Percentiles rank a stretch among this genome's conserved stretches.
phyloP scores from a whole-genome alignment of 2,113 vertebrate species.

The Dolichotis patagonum region DNA sequence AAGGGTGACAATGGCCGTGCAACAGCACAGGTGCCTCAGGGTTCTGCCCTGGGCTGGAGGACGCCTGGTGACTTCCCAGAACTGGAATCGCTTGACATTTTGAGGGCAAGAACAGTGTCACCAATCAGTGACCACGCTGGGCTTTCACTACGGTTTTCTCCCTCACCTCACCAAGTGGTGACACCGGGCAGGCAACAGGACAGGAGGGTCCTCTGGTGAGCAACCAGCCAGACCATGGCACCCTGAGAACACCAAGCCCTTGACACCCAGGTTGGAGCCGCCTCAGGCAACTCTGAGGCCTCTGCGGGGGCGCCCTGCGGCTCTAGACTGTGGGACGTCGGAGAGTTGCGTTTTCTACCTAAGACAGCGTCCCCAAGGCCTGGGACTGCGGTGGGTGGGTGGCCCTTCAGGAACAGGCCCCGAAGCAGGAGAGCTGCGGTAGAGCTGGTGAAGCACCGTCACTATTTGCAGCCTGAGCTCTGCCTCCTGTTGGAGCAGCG shows the following conservation, averaged over 20 bases:
- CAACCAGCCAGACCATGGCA: not conserved
- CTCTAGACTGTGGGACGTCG: not conserved
- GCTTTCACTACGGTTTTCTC: not conserved
- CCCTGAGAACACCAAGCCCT: not conserved
- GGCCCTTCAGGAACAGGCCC: not conserved
- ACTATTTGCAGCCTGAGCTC: not conserved
- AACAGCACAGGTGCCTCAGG: not conserved
- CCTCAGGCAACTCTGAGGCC: not conserved
- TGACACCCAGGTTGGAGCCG: fast-evolving
- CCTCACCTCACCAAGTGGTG: not conserved
- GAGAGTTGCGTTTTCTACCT: not conserved
- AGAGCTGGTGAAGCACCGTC: not conserved
- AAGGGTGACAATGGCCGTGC: not conserved
- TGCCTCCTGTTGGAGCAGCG: not conserved
- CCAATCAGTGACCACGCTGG: not conserved
- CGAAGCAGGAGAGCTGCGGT: not conserved
- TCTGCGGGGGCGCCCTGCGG: not conserved
- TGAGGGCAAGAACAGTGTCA: not conserved
- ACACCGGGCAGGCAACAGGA: not conserved
- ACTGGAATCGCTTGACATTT: slow-evolving; percentile 29
- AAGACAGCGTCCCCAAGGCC: not conserved
- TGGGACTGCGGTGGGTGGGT: not conserved
- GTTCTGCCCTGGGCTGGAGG: not conserved
- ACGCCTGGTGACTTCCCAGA: not conserved
- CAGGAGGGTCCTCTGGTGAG: not conserved